phyloP scores from a whole-genome alignment of 2,113 vertebrate species.

The Elaphurus davidianus region DNA sequence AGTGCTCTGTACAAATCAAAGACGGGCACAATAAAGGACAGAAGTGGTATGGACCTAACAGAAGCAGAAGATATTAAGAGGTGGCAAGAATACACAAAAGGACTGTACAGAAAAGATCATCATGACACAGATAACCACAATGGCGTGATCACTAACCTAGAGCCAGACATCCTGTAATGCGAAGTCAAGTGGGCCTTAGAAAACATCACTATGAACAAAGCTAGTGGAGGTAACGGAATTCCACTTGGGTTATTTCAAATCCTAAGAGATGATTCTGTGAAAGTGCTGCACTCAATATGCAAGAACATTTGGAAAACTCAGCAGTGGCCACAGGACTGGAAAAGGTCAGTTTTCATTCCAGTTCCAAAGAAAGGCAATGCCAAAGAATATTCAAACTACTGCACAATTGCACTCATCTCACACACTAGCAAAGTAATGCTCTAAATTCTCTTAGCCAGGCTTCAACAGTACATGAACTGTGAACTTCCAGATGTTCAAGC shows the following conservation, averaged over 20 bases:
- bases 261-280: not conserved
- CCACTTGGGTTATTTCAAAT: not conserved
- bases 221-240: not conserved
- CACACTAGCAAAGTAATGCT: not conserved
- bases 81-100: not conserved
- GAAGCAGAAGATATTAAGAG: not conserved
- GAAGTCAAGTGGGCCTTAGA: not conserved
- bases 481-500: not conserved
- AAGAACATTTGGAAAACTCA: not conserved
- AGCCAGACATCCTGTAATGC: not conserved
- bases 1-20: not conserved
- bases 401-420: not conserved
- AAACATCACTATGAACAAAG: not conserved
- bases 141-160: fast-evolving
- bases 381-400: not conserved
- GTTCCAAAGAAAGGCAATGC: not conserved
- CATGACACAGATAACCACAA: not conserved
- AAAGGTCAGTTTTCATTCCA: not conserved
- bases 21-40: fast-evolving
- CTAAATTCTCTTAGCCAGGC: not conserved
- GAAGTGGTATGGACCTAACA: not conserved
- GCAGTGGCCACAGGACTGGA: not conserved
- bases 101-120: not conserved
- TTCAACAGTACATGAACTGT: not conserved
- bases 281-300: not conserved